Percentiles rank a stretch among this genome's conserved stretches.
phyloP scores from a whole-genome alignment of 2,888 invertebrate genomes.

The Linyphia triangularis region DNA sequence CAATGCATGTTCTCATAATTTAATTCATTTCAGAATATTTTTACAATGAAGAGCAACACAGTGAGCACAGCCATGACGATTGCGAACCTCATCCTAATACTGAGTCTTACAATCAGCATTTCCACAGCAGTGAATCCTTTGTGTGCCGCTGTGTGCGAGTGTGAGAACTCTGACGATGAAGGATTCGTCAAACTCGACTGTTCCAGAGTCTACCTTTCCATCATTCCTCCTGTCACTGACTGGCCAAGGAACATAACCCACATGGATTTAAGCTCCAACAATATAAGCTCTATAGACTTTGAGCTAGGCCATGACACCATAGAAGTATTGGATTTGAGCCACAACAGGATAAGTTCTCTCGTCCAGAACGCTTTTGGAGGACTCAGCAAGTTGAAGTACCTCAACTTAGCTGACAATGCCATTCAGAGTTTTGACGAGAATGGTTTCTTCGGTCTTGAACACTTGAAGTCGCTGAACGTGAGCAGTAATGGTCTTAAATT shows the following conservation, averaged over 20 bases:
- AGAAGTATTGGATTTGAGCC: conserved; percentile 57
- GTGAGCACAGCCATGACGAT: conserved; percentile 51
- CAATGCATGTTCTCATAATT: too few species aligned
- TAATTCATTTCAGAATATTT: not conserved
- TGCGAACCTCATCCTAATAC: not conserved
- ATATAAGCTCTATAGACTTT: conserved; percentile 32
- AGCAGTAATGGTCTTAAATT: conserved; percentile 70
- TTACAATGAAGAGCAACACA: not conserved
- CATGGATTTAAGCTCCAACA: conserved; percentile 65
- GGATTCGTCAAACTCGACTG: conserved; percentile 36
- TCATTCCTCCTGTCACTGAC: conserved; percentile 45
- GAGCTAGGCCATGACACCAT: conserved; percentile 36
- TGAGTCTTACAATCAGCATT: not conserved
- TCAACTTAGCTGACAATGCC: conserved; percentile 55
- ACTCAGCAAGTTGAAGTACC: conserved; percentile 35
- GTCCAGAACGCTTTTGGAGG: conserved; percentile 57
- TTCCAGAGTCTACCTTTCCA: conserved; percentile 33
- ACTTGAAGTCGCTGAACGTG: conserved; percentile 72
- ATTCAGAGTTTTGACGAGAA: conserved; percentile 47
- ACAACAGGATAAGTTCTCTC: conserved; percentile 39
- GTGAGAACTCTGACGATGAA: conserved; percentile 25
- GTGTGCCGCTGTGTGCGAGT: conserved; percentile 49
- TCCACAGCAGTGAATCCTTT: conserved; percentile 8
- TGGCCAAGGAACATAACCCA: conserved; percentile 64
- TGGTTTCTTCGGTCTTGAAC: conserved; percentile 69